Percentiles rank a stretch among this genome's conserved stretches.
phyloP scores from a whole-genome alignment of 2,888 invertebrate genomes.

The Salpingus planirostris region DNA sequence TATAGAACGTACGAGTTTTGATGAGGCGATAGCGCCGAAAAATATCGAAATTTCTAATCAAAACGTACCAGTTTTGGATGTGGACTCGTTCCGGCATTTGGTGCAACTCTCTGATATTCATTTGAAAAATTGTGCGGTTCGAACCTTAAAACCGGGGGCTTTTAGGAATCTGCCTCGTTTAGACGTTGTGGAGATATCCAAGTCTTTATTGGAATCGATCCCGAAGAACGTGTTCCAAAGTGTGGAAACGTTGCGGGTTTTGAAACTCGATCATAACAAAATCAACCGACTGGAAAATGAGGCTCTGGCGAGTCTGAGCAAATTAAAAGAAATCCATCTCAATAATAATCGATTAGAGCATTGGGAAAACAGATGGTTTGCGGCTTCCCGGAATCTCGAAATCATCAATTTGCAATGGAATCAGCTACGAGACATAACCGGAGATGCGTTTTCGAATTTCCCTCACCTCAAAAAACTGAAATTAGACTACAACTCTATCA shows the following conservation, averaged over 20 bases:
- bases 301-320: slow-evolving; percentile 13
- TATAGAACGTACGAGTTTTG: too few species aligned
- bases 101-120: slow-evolving; percentile 11
- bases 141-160: slow-evolving; percentile 12
- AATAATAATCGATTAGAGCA: slow-evolving; percentile 13
- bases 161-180: slow-evolving; percentile 16
- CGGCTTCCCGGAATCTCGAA: slow-evolving; percentile 12
- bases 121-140: slow-evolving; percentile 10
- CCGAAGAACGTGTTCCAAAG: slow-evolving; percentile 11
- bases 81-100: slow-evolving; percentile 16
- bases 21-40: too few species aligned
- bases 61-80: slow-evolving; percentile 9
- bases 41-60: too few species aligned
- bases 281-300: slow-evolving; percentile 12
- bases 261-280: slow-evolving; percentile 13
- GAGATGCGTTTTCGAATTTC: slow-evolving; percentile 9
- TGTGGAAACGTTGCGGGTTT: slow-evolving; percentile 7
- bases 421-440: slow-evolving; percentile 11
- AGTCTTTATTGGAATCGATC: slow-evolving; percentile 10
- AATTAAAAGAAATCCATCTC: slow-evolving; percentile 9
- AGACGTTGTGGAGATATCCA: slow-evolving; percentile 8
- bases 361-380: slow-evolving; percentile 17
- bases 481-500: slow-evolving; percentile 19
- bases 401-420: slow-evolving; percentile 16
- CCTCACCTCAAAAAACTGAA: slow-evolving; percentile 11